Evolutionary conservation across 2,113 vertebrate species (phyloP).

Genomic region (Myiozetetes cayanensis): DNA sequence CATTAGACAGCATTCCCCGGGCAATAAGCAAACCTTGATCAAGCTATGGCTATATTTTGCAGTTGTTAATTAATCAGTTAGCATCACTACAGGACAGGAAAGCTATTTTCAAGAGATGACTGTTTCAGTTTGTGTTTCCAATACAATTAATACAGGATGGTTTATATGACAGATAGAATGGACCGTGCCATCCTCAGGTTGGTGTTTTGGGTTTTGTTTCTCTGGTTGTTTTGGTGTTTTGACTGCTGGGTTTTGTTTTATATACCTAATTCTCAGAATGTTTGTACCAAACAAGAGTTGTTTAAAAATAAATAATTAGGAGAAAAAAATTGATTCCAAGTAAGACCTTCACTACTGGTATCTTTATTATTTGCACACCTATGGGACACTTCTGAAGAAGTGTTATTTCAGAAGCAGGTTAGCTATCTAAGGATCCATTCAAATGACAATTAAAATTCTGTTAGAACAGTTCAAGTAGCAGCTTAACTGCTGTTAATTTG

Average conservation of each 20-base stretch:
- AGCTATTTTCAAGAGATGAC: constrained; percentile 36
- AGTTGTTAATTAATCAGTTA: constrained; percentile 42
- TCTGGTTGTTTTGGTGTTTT: not conserved
- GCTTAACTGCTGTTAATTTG: not conserved
- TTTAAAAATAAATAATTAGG: not conserved
- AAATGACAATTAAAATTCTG: not conserved
- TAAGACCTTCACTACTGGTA: not conserved
- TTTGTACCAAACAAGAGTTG: not conserved
- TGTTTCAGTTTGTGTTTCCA: constrained; percentile 1
- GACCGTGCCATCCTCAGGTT: not conserved
- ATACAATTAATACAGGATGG: not conserved
- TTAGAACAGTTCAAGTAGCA: not conserved
- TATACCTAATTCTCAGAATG: not conserved
- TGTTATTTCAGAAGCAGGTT: not conserved
- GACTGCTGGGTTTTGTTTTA: not conserved
- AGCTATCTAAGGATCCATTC: not conserved
- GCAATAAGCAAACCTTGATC: constrained; percentile 25
- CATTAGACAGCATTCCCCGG: not conserved
- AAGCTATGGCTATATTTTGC: not conserved
- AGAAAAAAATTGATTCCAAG: not conserved
- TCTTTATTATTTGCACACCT: not conserved
- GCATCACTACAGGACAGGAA: not conserved
- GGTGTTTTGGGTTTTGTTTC: not conserved
- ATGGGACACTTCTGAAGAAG: not conserved
- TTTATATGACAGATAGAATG: not conserved